Evolutionary conservation across 2,113 vertebrate species (phyloP).

Genomic region (Tringa solitaria): DNA sequence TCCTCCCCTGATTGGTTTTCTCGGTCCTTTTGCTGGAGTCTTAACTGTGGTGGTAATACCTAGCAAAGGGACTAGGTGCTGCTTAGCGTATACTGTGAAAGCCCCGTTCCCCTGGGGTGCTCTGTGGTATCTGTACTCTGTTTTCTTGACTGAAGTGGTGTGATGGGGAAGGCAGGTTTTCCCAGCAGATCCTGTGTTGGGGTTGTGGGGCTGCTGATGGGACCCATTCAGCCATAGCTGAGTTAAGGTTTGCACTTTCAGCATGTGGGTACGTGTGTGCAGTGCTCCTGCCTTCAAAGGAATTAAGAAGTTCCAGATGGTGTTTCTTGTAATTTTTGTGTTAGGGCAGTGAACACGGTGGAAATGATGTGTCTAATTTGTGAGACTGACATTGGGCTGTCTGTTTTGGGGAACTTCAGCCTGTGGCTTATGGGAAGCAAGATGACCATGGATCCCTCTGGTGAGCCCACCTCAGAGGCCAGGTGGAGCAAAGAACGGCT

Average conservation of each 20-base stretch:
- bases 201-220: neutral
- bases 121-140: accelerated
- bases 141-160: neutral
- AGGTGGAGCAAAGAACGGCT: neutral
- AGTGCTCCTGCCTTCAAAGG: neutral
- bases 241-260: neutral
- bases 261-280: neutral
- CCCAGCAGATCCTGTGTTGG: neutral
- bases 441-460: neutral
- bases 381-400: neutral
- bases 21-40: neutral
- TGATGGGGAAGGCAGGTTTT: neutral
- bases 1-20: neutral
- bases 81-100: accelerated
- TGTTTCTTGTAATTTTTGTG: neutral
- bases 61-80: neutral
- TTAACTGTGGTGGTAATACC: neutral
- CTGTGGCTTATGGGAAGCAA: neutral
- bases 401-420: neutral
- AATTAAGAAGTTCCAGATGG: neutral
- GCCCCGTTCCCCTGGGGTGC: neutral
- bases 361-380: neutral
- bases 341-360: neutral
- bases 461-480: neutral
- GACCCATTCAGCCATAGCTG: neutral